Percentiles rank a stretch among this genome's conserved stretches.
Evolutionary conservation across 2,888 invertebrate species (phyloP).

Genomic region (Volucella bombylans): DNA sequence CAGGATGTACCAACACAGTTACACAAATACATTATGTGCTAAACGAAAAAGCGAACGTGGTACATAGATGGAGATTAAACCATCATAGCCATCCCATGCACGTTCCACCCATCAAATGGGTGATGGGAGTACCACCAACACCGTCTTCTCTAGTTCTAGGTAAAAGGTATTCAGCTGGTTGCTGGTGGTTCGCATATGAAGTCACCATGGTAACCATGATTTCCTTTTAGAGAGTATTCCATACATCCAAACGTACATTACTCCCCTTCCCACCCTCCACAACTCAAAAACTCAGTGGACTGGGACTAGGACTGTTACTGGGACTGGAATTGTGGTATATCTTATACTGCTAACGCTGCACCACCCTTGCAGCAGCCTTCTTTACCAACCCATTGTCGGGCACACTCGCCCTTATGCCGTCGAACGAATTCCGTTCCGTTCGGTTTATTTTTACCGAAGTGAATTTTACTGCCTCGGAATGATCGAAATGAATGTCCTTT

Average conservation of each 20-base stretch:
- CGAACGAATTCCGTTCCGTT: constrained; percentile 62
- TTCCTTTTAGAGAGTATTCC: constrained; percentile 12
- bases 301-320: not conserved
- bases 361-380: too few relatives aligned
- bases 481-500: constrained; percentile 72
- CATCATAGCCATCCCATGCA: constrained; percentile 35
- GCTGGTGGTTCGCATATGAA: constrained; percentile 38
- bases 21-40: constrained; percentile 62
- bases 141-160: too few relatives aligned
- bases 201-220: constrained; percentile 53
- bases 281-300: too few relatives aligned
- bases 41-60: constrained; percentile 28
- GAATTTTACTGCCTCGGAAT: constrained; percentile 71
- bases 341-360: too few relatives aligned
- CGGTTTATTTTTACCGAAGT: constrained; percentile 71
- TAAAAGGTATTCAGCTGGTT: constrained; percentile 14
- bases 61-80: constrained; percentile 57
- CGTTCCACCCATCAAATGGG: not conserved
- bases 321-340: too few relatives aligned
- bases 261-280: not conserved
- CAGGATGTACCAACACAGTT: constrained; percentile 66
- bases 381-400: not conserved
- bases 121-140: constrained; percentile 1
- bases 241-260: constrained; percentile 5
- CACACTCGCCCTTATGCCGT: constrained; percentile 4